These are phyloP conservation scores for Heteromyza rotundicornis DNA, from an alignment of 2,888 invertebrate genomes.

Conservation along the genomic window DNA sequence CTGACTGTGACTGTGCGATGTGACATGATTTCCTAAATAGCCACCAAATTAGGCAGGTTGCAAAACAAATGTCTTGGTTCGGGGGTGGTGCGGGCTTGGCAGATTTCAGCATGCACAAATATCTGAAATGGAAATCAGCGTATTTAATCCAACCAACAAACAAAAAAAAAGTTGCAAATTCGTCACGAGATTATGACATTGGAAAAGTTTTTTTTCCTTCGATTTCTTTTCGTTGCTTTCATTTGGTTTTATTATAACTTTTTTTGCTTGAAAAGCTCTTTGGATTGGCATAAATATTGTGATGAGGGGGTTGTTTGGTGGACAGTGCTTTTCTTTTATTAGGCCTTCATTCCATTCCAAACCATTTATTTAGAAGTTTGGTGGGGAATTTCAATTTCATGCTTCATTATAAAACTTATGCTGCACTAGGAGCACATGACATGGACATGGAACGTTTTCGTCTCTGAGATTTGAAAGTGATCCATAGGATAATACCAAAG, in stretches of 20 bases:
- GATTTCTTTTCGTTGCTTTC: no score
- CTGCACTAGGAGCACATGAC: background rate
- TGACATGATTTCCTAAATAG: conserved; percentile 4
- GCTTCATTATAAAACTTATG: conserved; percentile 1
- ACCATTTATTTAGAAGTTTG: background rate
- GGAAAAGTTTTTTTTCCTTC: conserved; percentile 4
- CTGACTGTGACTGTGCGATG: background rate
- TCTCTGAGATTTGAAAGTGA: no score
- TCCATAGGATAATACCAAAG: no score
- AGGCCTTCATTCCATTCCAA: background rate
- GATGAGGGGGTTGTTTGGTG: no score
- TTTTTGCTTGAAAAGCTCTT: no score
- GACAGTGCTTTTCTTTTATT: no score
- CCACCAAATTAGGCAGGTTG: conserved; percentile 1
- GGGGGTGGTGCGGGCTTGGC: background rate
- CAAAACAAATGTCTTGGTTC: background rate
- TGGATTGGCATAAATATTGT: no score
- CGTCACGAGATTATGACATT: conserved; percentile 6
- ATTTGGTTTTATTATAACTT: no score
- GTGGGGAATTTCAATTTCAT: background rate
- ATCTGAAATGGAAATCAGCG: conserved; percentile 6
- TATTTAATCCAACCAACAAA: background rate
- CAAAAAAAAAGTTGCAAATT: no score
- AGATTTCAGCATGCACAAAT: background rate
- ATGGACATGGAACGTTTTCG: no score